Base-by-base conservation (phyloP, 2,797 vertebrate species). In the Gadopsis bispinosus region DNA sequence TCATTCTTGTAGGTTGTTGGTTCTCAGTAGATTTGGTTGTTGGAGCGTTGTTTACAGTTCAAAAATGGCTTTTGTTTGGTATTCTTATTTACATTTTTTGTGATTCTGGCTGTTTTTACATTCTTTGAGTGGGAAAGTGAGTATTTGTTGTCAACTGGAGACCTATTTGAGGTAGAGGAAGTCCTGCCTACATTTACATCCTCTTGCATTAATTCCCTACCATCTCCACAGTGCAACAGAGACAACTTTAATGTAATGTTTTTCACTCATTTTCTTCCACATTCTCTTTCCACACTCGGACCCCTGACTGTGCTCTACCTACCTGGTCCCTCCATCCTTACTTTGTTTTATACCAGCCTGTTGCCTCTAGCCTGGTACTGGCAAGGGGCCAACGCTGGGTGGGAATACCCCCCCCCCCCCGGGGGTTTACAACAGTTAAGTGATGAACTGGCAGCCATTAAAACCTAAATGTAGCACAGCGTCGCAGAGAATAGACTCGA, bases 351-450 rank as follows among this genome's bases (percentile, higher is more conserved):
- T 91, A 83, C 92, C 95, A 92, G 93, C 88, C 89, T 93, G 89
- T 90, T 96, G 85, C 84, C 71, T 69, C 71, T 62, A 80, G 86
- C 69, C 35, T 67, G 61, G 69, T 90, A 90, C 91, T 97, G 96
- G 96, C 96, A 89, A 68, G 53, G 74, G 89, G 95, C 96, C 96
- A 96, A 76, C 10, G 1, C 48, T 64, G 84, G 81, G 83, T 31
- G 63, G 83, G 61, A 41, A 68, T 9, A 14, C 53, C 80, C 58
- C 53, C 77, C 10, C n/a, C 68, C 91, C 92, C 33, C 80, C 88
- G 75, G 85, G 88, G 93, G 90, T 94, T 93, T 95, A 90, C 71
- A 89, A 60, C 90, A 89, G 91, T 94, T 92, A 95, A 93, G 92
- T 92, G 87, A 93, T 81, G 85, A 93, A 89, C 91, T 89, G 93